Evolutionary conservation across 2,797 vertebrate species (phyloP).

Genomic region (Enteromius paludinosus): DNA sequence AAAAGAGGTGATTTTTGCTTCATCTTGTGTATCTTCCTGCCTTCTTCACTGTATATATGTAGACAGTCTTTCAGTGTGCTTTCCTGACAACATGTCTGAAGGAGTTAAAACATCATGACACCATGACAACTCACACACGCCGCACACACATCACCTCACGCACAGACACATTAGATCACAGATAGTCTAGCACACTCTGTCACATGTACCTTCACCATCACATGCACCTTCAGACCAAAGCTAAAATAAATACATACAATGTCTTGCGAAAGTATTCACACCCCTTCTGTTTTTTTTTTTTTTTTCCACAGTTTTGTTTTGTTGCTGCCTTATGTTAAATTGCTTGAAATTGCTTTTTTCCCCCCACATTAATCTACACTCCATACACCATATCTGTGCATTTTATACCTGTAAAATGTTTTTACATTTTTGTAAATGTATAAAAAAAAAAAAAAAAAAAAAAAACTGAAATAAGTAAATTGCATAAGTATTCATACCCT

Average conservation of each 20-base stretch:
- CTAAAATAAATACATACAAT: slow-evolving; percentile 5
- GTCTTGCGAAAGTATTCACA: too few relatives aligned
- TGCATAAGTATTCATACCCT: too few relatives aligned
- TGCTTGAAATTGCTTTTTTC: too few relatives aligned
- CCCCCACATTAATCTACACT: too few relatives aligned
- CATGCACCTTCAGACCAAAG: slow-evolving; percentile 1
- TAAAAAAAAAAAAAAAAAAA: too few relatives aligned
- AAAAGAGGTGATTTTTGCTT: background rate
- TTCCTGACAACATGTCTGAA: slow-evolving; percentile 32
- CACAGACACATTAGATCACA: slow-evolving; percentile 46
- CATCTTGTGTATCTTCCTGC: background rate
- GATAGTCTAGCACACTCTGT: slow-evolving; percentile 44
- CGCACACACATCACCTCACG: slow-evolving; percentile 23
- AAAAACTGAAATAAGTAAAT: too few relatives aligned
- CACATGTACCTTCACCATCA: slow-evolving; percentile 42
- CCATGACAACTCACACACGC: background rate
- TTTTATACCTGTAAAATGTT: too few relatives aligned
- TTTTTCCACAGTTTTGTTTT: too few relatives aligned
- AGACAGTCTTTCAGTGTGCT: slow-evolving; percentile 29
- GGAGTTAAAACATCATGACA: slow-evolving; percentile 36
- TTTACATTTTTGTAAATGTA: too few relatives aligned
- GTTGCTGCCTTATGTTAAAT: too few relatives aligned
- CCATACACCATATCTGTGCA: too few relatives aligned
- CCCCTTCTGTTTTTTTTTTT: too few relatives aligned
- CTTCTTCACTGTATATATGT: background rate